phyloP scores from a whole-genome alignment of 2,113 vertebrate genomes.

The Morphnarchus princeps region DNA sequence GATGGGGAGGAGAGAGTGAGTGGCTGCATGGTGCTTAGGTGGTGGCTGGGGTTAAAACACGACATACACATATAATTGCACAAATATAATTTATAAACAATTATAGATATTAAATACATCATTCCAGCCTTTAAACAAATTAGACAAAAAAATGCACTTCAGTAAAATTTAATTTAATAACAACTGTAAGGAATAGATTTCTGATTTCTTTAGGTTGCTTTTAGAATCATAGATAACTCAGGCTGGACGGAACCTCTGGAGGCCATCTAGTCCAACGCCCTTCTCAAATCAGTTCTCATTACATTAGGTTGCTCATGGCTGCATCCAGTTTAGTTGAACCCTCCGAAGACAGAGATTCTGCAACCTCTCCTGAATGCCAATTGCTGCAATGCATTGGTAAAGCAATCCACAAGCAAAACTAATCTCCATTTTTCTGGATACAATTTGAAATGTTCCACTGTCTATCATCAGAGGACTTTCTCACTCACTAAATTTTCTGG shows the following conservation, averaged over 20 bases:
- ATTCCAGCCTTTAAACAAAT: background rate
- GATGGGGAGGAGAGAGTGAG: too few species aligned
- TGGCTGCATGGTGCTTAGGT: too few species aligned
- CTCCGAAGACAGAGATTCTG: background rate
- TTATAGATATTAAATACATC: background rate
- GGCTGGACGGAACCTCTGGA: background rate
- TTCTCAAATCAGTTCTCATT: background rate
- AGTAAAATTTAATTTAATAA: background rate
- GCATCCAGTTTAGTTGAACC: background rate
- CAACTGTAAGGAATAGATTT: background rate
- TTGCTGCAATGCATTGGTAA: background rate
- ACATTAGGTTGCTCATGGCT: fast-evolving
- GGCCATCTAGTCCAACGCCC: background rate
- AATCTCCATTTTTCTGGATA: background rate
- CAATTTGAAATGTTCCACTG: background rate
- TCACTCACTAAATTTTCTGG: background rate
- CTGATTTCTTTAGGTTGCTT: background rate
- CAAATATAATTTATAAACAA: background rate
- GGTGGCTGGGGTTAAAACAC: too few species aligned
- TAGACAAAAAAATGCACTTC: background rate
- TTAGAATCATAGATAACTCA: background rate
- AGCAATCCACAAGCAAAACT: background rate
- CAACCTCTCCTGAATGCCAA: background rate
- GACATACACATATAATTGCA: background rate
- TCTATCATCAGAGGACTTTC: background rate